Base-by-base conservation (phyloP, 2,888 invertebrate genomes). In the Oconnorella tubifera region DNA sequence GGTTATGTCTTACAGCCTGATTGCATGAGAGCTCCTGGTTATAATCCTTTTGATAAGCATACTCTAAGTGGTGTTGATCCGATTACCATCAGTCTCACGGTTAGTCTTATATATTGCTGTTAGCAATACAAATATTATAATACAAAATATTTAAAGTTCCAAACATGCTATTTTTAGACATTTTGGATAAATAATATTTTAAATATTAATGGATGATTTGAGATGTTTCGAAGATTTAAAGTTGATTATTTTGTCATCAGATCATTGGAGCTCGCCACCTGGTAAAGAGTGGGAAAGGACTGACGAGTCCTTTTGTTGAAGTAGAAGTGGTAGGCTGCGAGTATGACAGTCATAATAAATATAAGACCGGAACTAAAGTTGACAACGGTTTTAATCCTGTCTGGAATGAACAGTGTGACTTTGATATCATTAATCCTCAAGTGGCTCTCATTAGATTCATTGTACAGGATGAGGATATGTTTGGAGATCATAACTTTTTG, bases 401-500 rank as follows among this genome's bases (percentile, higher is more conserved):
- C 25, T 86, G 86, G 82, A 85, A 85, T 70, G 86, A 86, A 71
- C 82, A 80, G 60, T 84, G 85, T 72, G 84, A 85, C 68, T 86
- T 86, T 76, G 84, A 84, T 73, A 82, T 87, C 55, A 75, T 82
- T 68, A 83, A 86, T 65, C 86, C 86, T 3, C 85, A 86, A 68
- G 66, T 86, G 63, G 85, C 86, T 1, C 72, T 86, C 48, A 76
- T 87, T 25, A 79, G 86, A 19, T 85, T 87, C 74, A 81, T 85
- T 31, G 85, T 87, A 23, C 80, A 85, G 62, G 86, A 86, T 76
- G 96, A 95, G 81, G 98, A 99, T 79, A 91, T 95, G 85, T 98
- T 99, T 83, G 95, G 95, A 0, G 97, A 97, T 76, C 90, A 83
- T 89, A 95, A 95, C 84, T 95, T 97, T 81, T 90, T 97, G 68